Evolutionary conservation across 2,888 invertebrate species (phyloP).

Genomic region (Argyresthia goedartella): DNA sequence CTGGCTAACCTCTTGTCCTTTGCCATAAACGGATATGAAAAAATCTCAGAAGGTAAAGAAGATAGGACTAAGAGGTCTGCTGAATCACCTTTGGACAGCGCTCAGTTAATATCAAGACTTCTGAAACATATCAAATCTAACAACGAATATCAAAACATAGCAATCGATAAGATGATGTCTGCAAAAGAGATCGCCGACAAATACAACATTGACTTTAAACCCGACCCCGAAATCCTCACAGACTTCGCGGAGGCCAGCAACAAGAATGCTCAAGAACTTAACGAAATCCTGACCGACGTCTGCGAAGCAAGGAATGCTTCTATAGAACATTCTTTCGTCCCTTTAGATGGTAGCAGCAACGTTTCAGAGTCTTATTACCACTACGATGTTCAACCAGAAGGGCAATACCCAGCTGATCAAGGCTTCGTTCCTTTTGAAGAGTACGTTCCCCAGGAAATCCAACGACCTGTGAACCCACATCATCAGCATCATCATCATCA

Average conservation of each 20-base stretch:
- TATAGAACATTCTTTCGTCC: constrained; percentile 20
- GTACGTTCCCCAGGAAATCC: constrained; percentile 17
- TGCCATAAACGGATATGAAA: constrained; percentile 29
- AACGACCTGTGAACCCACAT: constrained; percentile 14
- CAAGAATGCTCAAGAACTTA: constrained; percentile 47
- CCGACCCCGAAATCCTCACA: constrained; percentile 49
- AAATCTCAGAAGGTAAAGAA: constrained; percentile 22
- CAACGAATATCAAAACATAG: constrained; percentile 59
- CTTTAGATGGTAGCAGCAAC: constrained; percentile 13
- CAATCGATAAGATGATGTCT: constrained; percentile 62
- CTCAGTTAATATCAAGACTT: constrained; percentile 42
- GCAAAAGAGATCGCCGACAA: constrained; percentile 62
- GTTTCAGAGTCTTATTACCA: constrained; percentile 18
- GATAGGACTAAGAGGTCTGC: constrained; percentile 39
- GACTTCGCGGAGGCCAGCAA: constrained; percentile 48
- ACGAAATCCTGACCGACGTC: constrained; percentile 36
- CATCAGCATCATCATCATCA: constrained; percentile 13
- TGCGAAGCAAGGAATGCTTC: constrained; percentile 25
- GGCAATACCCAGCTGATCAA: constrained; percentile 12
- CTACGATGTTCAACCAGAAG: constrained; percentile 18
- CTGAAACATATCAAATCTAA: constrained; percentile 53
- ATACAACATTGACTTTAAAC: constrained; percentile 49
- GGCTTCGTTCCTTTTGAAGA: constrained; percentile 14
- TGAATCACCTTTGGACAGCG: constrained; percentile 51
- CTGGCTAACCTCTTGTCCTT: constrained; percentile 41